Evolutionary conservation across 2,113 vertebrate species (phyloP).

Genomic region (Prunella fulvescens): DNA sequence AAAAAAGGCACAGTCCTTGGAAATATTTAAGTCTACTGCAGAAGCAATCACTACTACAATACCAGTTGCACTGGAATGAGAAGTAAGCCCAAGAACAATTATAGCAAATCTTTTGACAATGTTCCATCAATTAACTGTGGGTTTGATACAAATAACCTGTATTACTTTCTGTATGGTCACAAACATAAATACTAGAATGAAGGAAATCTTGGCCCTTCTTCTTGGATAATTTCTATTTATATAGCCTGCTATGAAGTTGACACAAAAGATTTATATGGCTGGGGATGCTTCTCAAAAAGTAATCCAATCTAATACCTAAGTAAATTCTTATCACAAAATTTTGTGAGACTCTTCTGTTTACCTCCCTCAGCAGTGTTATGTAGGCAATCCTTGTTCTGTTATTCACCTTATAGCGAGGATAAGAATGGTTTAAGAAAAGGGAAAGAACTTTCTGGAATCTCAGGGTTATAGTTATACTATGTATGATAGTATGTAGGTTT

Average conservation of each 20-base stretch:
- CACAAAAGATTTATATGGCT: not conserved
- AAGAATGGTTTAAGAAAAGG: not conserved
- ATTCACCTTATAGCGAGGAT: not conserved
- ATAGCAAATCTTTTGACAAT: not conserved
- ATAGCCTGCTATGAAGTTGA: not conserved
- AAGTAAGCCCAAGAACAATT: not conserved
- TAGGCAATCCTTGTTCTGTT: not conserved
- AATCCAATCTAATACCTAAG: not conserved
- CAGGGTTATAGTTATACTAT: not conserved
- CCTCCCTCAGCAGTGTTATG: not conserved
- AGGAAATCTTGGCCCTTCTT: not conserved
- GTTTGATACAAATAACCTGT: not conserved
- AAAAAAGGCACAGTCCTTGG: not conserved
- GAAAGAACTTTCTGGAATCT: not conserved
- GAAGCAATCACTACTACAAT: not conserved
- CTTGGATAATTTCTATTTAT: not conserved
- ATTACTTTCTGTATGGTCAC: not conserved
- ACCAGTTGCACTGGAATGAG: not conserved
- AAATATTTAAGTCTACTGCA: slow-evolving; percentile 1
- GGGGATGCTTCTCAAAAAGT: not conserved
- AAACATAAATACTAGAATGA: not conserved
- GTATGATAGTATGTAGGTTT: not conserved
- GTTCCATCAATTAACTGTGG: not conserved
- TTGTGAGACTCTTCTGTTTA: not conserved
- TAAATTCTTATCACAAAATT: not conserved